Base-by-base conservation (phyloP, 2,888 invertebrate genomes). In the Sicus ferrugineus region DNA sequence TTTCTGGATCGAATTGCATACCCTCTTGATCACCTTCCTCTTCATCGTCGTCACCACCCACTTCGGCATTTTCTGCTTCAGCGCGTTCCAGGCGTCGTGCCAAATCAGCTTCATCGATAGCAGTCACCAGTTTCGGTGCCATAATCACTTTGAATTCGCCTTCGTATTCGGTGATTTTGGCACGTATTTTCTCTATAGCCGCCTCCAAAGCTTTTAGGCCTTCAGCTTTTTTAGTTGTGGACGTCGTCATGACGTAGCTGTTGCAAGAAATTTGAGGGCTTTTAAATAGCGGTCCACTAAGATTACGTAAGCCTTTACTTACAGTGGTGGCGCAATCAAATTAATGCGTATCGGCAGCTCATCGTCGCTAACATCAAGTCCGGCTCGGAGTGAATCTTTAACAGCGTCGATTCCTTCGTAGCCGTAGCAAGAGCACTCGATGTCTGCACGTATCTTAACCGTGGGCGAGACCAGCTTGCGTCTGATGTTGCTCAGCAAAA, bases 321-420 rank as follows among this genome's bases (percentile, higher is more conserved):
- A 99, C 77, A 97, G 88, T 67, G 99, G 99, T 38, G 99, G 98
- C 5, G 99, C 99, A 83, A 99, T 99, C 75, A 99, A 88, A 87
- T 99, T 98, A 78, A 99, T 99, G 89, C 97, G 97, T 77, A 99
- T 96, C 0, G 98, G 97, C 86, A 98, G 89, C 77, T 96, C 96
- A 76, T 93, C 92, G 0, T 96, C 96, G 3, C 98, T 97, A 66
- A 96, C 88, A 50, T 93, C 91, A 46, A 99, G 89, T 1, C 99
- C 99, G 73, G 94, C 89, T 84, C 91, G 93, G 50, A 99, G 87
- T 0, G 99, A 96, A 54, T 92, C 88, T 84, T 99, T 97, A 0
- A 99, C 98, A 3, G 99, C 99, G 87, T 99, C 98, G 75, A 99
- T 98, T 31, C 99, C 99, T 84, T 99, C 98, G 81, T 98, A 99